Conservation (phyloP, 1,140 invertebrate species). For the Rhynchophorus ferrugineus region DNA sequence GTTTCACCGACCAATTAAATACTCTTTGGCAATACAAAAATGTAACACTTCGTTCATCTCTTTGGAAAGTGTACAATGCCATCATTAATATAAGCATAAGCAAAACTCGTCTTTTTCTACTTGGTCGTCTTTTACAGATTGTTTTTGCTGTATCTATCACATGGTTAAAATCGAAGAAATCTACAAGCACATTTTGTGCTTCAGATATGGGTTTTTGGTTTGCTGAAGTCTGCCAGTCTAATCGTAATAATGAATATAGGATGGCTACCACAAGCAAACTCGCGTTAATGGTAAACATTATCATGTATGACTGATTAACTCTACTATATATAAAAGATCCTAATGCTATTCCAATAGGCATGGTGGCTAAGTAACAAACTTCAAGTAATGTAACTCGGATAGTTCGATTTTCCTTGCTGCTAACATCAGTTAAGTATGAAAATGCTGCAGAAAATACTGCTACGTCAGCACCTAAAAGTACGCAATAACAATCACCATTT, state of each 20-base stretch:
- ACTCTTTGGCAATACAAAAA: slow-evolving; percentile 59
- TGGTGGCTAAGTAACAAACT: slow-evolving; percentile 62
- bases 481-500: too few relatives aligned
- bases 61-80: slow-evolving; percentile 69
- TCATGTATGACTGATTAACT: slow-evolving; percentile 52
- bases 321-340: slow-evolving; percentile 43
- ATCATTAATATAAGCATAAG: slow-evolving; percentile 59
- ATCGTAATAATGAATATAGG: slow-evolving; percentile 50
- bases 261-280: slow-evolving; percentile 51
- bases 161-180: slow-evolving; percentile 64
- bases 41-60: slow-evolving; percentile 62
- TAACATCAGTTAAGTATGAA: slow-evolving; percentile 65
- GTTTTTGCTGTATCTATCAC: slow-evolving; percentile 53
- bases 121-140: slow-evolving; percentile 43
- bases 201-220: slow-evolving; percentile 51
- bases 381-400: slow-evolving; percentile 66
- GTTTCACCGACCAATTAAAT: slow-evolving; percentile 57
- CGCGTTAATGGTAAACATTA: slow-evolving; percentile 64
- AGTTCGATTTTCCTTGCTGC: slow-evolving; percentile 54
- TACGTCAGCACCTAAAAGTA: slow-evolving; percentile 50
- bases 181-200: slow-evolving; percentile 51
- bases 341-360: slow-evolving; percentile 63
- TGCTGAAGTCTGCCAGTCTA: slow-evolving; percentile 58
- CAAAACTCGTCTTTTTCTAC: slow-evolving; percentile 52
- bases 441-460: slow-evolving; percentile 68